A percentile compares a stretch with the other conserved stretches of the same genome.
Evolutionary conservation across 1,140 invertebrate species (phyloP).

Genomic region (Scylla paramamosain): DNA sequence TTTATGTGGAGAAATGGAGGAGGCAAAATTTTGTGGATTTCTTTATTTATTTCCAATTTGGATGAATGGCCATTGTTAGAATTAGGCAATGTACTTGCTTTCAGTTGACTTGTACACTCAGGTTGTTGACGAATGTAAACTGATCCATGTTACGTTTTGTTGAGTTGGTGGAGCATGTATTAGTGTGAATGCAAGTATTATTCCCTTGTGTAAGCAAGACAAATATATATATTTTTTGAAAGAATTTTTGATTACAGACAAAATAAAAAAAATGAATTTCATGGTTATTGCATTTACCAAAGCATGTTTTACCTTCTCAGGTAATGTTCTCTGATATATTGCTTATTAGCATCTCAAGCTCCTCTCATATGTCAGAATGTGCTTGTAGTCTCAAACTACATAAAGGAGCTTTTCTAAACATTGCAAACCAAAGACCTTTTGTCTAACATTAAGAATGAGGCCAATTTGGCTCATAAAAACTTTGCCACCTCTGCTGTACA

Average conservation of each 20-base stretch:
- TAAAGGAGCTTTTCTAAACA: conserved; percentile 37
- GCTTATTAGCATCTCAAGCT: neutral
- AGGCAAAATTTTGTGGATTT: neutral
- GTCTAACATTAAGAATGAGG: conserved; percentile 5
- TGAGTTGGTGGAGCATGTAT: neutral
- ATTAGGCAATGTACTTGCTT: neutral
- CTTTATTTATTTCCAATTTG: neutral
- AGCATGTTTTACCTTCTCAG: conserved; percentile 34
- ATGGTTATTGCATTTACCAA: conserved; percentile 42
- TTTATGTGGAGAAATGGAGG: neutral
- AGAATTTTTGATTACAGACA: neutral
- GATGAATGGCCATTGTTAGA: neutral
- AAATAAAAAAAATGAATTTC: neutral
- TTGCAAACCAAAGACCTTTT: conserved; percentile 52
- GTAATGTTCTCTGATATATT: neutral
- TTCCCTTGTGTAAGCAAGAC: neutral
- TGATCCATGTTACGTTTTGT: neutral
- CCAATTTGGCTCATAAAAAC: conserved; percentile 14
- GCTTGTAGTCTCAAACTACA: neutral
- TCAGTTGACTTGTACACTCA: neutral
- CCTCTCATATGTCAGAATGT: neutral
- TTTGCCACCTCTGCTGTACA: conserved; percentile 24
- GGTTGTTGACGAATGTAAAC: neutral
- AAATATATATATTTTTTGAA: conserved; percentile 7
- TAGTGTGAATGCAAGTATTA: conserved; percentile 31